phyloP scores from a whole-genome alignment of 2,113 vertebrate species.

The Triplophysa rosa region DNA sequence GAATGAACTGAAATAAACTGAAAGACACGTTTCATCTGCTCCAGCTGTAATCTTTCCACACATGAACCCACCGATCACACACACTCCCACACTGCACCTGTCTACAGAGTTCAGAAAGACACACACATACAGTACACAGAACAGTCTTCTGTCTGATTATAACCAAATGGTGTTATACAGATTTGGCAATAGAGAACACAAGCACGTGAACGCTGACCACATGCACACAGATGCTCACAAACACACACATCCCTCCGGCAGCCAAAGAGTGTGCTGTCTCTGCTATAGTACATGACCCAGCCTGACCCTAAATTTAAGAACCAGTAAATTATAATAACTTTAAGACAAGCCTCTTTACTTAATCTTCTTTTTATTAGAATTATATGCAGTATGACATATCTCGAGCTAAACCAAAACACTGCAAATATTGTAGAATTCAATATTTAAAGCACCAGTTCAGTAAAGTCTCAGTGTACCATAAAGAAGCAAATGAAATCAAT shows the following conservation, averaged over 20 bases:
- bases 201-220: neutral
- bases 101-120: slow-evolving; percentile 8
- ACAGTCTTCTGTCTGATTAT: slow-evolving; percentile 26
- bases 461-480: too few species aligned
- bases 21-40: slow-evolving; percentile 13
- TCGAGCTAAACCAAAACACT: too few species aligned
- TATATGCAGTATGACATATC: too few species aligned
- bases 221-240: neutral
- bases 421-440: too few species aligned
- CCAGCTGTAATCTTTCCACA: slow-evolving; percentile 23
- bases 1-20: neutral
- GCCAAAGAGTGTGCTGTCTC: slow-evolving; percentile 17
- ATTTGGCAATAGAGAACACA: slow-evolving; percentile 1
- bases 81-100: slow-evolving; percentile 26
- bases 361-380: too few species aligned
- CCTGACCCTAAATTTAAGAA: neutral
- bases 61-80: neutral
- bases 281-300: neutral
- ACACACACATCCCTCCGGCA: neutral
- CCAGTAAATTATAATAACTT: too few species aligned
- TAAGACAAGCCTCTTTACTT: too few species aligned
- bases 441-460: neutral
- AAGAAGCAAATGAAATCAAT: too few species aligned
- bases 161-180: neutral
- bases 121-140: neutral